These are phyloP conservation scores for Centropus unirufus DNA, from an alignment of 2,113 vertebrate genomes.

Conservation along the genomic window DNA sequence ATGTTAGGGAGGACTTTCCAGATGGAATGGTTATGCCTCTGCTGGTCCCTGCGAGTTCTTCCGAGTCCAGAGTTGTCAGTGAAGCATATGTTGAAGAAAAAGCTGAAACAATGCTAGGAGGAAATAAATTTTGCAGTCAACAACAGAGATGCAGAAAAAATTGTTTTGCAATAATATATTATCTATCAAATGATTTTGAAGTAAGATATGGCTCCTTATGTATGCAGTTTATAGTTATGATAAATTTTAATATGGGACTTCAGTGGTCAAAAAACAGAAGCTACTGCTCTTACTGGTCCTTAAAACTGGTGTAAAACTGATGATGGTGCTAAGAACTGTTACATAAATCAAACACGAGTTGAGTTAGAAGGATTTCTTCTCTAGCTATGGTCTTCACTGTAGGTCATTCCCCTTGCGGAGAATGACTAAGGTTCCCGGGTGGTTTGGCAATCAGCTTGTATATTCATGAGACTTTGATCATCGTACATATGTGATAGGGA, in stretches of 20 bases:
- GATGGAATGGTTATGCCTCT: not conserved
- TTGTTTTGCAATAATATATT: not conserved
- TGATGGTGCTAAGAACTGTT: not conserved
- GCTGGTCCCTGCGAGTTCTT: not conserved
- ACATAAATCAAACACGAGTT: not conserved
- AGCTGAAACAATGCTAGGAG: not conserved
- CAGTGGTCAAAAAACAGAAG: not conserved
- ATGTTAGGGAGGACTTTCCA: not conserved
- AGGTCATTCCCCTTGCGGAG: not conserved
- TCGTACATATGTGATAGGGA: fast-evolving
- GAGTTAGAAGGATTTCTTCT: not conserved
- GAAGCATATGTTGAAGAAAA: not conserved
- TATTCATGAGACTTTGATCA: not conserved
- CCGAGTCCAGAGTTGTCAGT: not conserved
- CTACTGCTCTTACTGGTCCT: not conserved
- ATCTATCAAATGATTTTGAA: not conserved
- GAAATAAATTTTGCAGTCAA: not conserved
- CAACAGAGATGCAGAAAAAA: not conserved
- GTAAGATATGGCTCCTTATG: not conserved
- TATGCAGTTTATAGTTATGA: not conserved
- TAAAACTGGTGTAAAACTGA: not conserved
- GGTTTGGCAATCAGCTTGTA: not conserved
- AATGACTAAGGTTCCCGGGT: not conserved
- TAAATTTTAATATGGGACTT: not conserved
- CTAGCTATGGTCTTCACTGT: not conserved